Conservation (phyloP, 35 echinoderm and acorn worm genomes). For the Anneissia japonica region DNA sequence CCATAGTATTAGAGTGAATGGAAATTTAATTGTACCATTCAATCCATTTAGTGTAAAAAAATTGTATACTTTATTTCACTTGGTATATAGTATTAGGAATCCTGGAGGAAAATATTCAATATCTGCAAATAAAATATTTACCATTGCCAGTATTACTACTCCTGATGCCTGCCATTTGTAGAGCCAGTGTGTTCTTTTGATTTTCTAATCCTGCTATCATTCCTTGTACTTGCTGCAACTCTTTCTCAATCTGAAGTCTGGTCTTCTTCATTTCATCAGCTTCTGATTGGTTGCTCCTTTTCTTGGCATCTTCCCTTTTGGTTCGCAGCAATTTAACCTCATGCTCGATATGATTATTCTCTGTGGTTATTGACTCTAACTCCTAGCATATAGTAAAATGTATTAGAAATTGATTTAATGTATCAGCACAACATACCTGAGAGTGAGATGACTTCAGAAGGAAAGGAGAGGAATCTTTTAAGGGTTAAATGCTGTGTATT, state of each 20-base stretch:
- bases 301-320: slow-evolving; percentile 30
- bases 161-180: slow-evolving; percentile 54
- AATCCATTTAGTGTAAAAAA: too few species aligned
- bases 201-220: slow-evolving; percentile 45
- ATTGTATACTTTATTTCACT: too few species aligned
- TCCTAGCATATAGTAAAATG: slow-evolving; percentile 49
- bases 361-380: slow-evolving; percentile 66
- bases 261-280: slow-evolving; percentile 33
- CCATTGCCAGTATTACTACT: neutral
- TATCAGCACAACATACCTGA: neutral
- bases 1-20: too few species aligned
- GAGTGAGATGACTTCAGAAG: neutral
- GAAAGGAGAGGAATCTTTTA: neutral
- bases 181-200: slow-evolving; percentile 27
- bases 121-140: neutral
- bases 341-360: slow-evolving; percentile 76
- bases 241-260: slow-evolving; percentile 60
- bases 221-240: slow-evolving; percentile 53
- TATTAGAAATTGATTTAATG: neutral
- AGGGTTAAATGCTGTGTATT: neutral
- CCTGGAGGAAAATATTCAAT: too few species aligned
- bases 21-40: too few species aligned
- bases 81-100: too few species aligned
- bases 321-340: slow-evolving; percentile 70
- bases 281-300: slow-evolving; percentile 6